Evolutionary conservation across 2,888 invertebrate genomes (phyloP).

Genomic region (Mesoligia furuncula): DNA sequence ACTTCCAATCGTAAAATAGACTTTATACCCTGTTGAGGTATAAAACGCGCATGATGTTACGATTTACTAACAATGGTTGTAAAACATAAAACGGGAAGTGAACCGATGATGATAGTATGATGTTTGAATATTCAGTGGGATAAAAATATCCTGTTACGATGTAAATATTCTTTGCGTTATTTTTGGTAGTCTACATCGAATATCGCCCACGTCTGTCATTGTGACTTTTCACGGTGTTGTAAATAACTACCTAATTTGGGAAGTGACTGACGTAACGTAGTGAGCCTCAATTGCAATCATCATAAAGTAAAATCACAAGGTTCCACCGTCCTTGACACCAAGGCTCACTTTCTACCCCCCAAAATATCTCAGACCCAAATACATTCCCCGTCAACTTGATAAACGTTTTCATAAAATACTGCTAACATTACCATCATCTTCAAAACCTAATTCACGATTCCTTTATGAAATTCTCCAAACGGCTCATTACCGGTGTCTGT

Average conservation of each 20-base stretch:
- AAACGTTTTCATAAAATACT: constrained; percentile 25
- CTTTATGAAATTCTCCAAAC: constrained; percentile 42
- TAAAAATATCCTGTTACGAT: not conserved
- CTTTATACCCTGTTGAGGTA: constrained; percentile 62
- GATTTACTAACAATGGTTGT: constrained; percentile 56
- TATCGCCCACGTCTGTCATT: not conserved
- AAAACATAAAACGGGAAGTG: constrained; percentile 48
- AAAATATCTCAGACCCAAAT: not conserved
- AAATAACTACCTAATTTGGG: not conserved
- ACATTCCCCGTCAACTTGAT: constrained; percentile 16
- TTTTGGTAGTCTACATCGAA: not conserved
- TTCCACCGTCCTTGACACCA: not conserved
- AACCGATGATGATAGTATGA: constrained; percentile 51
- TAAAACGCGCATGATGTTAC: constrained; percentile 62
- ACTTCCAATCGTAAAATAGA: constrained; percentile 63
- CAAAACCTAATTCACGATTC: constrained; percentile 24
- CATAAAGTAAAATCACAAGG: not conserved
- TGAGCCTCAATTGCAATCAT: not conserved
- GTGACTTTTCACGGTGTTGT: not conserved
- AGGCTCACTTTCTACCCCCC: not conserved
- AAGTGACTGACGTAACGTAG: not conserved
- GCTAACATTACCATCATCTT: constrained; percentile 19
- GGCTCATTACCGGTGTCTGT: constrained; percentile 46
- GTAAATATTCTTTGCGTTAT: not conserved
- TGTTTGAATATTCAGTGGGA: constrained; percentile 12